phyloP scores from a whole-genome alignment of 1,140 invertebrate genomes.

The Chionoecetes opilio region DNA sequence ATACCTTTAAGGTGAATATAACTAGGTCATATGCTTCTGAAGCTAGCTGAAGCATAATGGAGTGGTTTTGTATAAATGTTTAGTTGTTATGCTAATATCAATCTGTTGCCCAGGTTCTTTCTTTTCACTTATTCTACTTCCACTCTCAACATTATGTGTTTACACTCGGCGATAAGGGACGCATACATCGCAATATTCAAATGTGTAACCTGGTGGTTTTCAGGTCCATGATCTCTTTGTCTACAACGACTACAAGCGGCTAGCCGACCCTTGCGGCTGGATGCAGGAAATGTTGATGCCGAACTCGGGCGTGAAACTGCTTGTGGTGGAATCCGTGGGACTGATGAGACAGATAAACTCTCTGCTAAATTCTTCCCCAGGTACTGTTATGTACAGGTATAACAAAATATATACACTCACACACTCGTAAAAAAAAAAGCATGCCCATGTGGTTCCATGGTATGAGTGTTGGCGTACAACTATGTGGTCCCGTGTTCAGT shows the following conservation, averaged over 20 bases:
- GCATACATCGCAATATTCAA: too few relatives aligned
- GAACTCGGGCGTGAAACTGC: neutral
- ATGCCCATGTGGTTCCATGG: too few relatives aligned
- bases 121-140: neutral
- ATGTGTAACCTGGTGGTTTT: neutral
- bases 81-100: neutral
- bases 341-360: neutral
- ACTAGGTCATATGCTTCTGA: neutral
- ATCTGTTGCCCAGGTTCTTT: neutral
- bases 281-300: neutral
- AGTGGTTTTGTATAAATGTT: neutral
- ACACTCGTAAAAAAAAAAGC: too few relatives aligned
- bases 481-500: too few relatives aligned
- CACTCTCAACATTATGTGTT: too few relatives aligned
- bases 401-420: too few relatives aligned
- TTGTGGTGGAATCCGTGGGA: neutral
- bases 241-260: neutral
- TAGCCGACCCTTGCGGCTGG: neutral
- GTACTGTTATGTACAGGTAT: neutral
- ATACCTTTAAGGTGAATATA: neutral
- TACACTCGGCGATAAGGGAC: too few relatives aligned
- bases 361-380: neutral
- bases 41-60: neutral
- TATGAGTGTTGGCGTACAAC: too few relatives aligned
- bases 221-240: neutral